Base-by-base conservation (phyloP, 2,113 vertebrate genomes). In the Hyla sarda region DNA sequence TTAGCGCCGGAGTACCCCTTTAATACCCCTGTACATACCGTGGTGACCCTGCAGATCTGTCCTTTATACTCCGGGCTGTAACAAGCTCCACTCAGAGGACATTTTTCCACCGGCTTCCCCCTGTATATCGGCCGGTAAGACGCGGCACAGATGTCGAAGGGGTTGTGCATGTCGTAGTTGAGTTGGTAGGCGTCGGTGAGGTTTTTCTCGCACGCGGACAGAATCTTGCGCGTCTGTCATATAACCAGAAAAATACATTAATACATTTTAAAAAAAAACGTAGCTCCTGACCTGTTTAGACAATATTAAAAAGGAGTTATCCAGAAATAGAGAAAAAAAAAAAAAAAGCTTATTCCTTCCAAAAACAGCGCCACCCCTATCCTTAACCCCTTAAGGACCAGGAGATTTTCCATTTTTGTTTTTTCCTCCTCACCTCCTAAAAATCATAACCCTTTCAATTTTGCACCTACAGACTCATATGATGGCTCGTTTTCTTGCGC, bases 91-190 rank as follows among this genome's bases (percentile, higher is more conserved):
- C 98, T 99, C 32, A 99, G 95, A 0, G 98, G 98, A 85, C 98
- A 99, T 80, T 96, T 97, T 91, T 99, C 98, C 77, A 99, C 92
- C 0, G 98, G 95, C 0, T 97, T 97, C 8, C 98, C 98, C 0
- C 98, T 95, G 89, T 99, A 99, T 84, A 99, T 95, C 30, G 98
- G 98, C 23, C 94, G 94, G 52, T 93, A 99, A 3, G 98, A 99
- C 67, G 97, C 96, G 0, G 96, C 97, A 7, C 98, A 99, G 91
- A 99, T 96, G 91, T 99, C 98, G 2, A 99, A 99, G 17, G 98
- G 98, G 88, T 99, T 99, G 93, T 99, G 98, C 90, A 96, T 97
- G 92, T 99, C 98, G 0, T 99, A 99, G 93, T 95, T 99, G 85
- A 99, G 92, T 92, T 99, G 98, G 89, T 94, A 95, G 78, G 96